Percentiles rank a stretch among this genome's conserved stretches.
phyloP scores from a whole-genome alignment of 1,140 invertebrate genomes.

The Drosophila bifasciata region DNA sequence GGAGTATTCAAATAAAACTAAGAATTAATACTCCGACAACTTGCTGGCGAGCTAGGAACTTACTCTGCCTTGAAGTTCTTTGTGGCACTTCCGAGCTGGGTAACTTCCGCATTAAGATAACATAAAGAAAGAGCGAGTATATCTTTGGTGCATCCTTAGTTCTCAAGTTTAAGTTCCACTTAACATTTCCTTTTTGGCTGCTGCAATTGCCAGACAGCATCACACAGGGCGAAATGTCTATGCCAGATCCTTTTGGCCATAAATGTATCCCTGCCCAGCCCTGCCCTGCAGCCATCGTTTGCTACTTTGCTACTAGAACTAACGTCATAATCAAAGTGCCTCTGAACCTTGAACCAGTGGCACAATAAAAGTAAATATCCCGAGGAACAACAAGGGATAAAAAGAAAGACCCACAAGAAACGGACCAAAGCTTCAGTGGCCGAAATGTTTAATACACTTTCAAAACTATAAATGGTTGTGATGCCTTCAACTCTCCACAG shows the following conservation, averaged over 20 bases:
- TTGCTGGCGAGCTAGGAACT: constrained; percentile 29
- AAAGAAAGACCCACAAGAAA: no score
- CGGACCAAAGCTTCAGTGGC: no score
- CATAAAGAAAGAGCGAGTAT: constrained; percentile 44
- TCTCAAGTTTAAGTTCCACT: constrained; percentile 28
- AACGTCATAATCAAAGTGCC: constrained; percentile 60
- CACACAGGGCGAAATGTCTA: constrained; percentile 23
- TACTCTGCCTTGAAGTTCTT: constrained; percentile 47
- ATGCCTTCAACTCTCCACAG: no score
- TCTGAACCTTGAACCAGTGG: constrained; percentile 56
- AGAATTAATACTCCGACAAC: constrained; percentile 44
- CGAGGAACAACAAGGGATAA: constrained; percentile 10
- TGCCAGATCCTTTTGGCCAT: constrained; percentile 34
- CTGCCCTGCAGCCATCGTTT: constrained; percentile 27
- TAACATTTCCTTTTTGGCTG: constrained; percentile 46
- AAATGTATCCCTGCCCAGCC: constrained; percentile 21
- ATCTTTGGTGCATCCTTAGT: constrained; percentile 53
- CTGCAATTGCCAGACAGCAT: constrained; percentile 43
- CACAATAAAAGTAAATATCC: constrained; percentile 62
- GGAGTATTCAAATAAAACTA: constrained; percentile 30
- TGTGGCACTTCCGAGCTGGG: constrained; percentile 70
- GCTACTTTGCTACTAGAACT: constrained; percentile 11
- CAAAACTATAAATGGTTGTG: no score
- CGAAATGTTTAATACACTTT: no score
- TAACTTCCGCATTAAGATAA: constrained; percentile 65